Evolutionary conservation across 1,140 invertebrate genomes (phyloP), one percentile per base, ranked within the genome.

Genomic region (Drosophila dunni): DNA sequence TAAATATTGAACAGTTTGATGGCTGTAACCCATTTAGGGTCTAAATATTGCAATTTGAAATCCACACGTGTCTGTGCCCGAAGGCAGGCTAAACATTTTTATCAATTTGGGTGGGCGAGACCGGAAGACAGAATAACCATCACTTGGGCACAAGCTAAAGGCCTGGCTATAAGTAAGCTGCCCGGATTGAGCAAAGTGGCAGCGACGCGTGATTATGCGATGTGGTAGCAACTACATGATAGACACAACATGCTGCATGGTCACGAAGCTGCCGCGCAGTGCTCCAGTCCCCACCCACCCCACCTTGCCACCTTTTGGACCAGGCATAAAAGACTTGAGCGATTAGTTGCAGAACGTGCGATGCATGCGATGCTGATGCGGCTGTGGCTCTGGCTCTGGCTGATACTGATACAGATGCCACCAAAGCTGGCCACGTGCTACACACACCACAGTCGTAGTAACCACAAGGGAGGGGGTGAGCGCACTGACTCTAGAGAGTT

Each of bases 291-390:
- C 3, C 46, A 8, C 10, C 20, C 6, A 3, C n/a, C 46, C 63
- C 77, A 50, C 73, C 60, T 15, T 40, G 15, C 36, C 53, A 61
- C 60, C 60, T 45, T 40, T 57, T 36, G 53, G 40, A 44, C 46
- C 44, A 36, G 82, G 66, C 82, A 86, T 88, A 88, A 86, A 88
- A 67, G 82, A 86, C 83, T 88, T 88, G 82, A 88, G 83, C 82
- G 82, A 86, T 86, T 86, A 86, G 82, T 77, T 88, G 79, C 64
- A 70, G 76, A 61, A 86, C 82, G 82, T 86, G 82, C 83, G 48
- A 17, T 82, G 82, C 82, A 86, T 86, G 79, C 77, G 64, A 84
- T 46, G 50, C 40, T 44, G 56, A 20, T 20, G 17, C 2, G 17
- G 40, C 40, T 29, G 4, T 3, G 3, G 24, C 24, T 29, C 3